Evolutionary conservation across 2,113 vertebrate genomes (phyloP).

Genomic region (Ia io): DNA sequence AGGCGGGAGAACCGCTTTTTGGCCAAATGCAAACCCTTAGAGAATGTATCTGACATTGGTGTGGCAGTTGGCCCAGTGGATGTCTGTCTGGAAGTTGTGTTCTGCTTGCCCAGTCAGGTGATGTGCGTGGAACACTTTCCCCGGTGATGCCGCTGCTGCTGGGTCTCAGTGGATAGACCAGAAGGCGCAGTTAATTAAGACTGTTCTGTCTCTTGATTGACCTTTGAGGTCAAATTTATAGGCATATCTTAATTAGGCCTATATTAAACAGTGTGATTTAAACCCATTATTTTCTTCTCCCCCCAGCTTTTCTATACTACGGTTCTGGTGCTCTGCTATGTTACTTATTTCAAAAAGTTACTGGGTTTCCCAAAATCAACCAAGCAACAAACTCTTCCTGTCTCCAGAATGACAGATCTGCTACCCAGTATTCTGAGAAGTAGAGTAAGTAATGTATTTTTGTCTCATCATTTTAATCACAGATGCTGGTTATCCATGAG

Average conservation of each 20-base stretch:
- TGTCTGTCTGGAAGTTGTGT: not conserved
- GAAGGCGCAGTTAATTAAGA: constrained; percentile 4
- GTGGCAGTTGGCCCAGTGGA: not conserved
- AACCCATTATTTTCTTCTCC: constrained; percentile 43
- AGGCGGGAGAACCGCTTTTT: not conserved
- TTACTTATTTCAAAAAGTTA: constrained; percentile 88
- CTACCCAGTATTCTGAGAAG: constrained; percentile 83
- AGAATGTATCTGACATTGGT: not conserved
- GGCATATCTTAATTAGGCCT: constrained; percentile 11
- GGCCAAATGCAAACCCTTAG: not conserved
- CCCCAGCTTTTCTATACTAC: constrained; percentile 89
- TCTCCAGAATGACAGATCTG: constrained; percentile 84
- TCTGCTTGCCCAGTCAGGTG: not conserved
- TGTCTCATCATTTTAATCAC: constrained; percentile 30
- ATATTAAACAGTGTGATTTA: not conserved
- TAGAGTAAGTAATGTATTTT: constrained; percentile 82
- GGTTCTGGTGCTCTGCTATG: constrained; percentile 89
- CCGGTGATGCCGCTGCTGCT: not conserved
- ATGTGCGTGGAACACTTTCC: not conserved
- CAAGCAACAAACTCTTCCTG: constrained; percentile 88
- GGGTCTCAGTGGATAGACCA: not conserved
- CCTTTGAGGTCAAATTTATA: constrained; percentile 32
- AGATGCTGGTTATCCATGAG: not conserved
- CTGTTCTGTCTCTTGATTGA: constrained; percentile 12
- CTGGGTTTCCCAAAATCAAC: constrained; percentile 88